Conservation (phyloP, 30 jellyfish, hydroid and myxozoan species). For the Aurelia aurita region DNA sequence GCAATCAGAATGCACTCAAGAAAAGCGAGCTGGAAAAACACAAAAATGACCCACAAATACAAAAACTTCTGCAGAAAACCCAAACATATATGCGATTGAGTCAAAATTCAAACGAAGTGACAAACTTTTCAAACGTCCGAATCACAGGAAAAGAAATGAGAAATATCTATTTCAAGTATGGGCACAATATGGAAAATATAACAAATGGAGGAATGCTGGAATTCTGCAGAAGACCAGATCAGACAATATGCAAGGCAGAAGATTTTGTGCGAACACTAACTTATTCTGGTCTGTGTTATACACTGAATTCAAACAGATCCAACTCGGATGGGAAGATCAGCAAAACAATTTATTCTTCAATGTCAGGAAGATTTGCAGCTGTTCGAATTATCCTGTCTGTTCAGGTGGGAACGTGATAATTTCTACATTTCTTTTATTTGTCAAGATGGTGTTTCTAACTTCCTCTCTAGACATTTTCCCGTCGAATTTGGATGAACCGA, state of each 20-base stretch:
- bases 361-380: conserved; percentile 36
- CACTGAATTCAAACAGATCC: conserved; percentile 44
- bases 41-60: conserved; percentile 6
- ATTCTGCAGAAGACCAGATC: conserved; percentile 19
- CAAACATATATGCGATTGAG: not conserved
- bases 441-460: not conserved
- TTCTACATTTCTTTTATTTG: not conserved
- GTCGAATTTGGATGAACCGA: too few species aligned
- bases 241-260: conserved; percentile 5
- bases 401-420: conserved; percentile 10
- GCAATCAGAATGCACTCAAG: conserved; percentile 58
- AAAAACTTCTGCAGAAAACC: not conserved
- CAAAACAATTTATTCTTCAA: not conserved
- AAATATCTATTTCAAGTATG: conserved; percentile 30
- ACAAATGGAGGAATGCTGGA: conserved; percentile 64
- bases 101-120: not conserved
- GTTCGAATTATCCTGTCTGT: conserved; percentile 11
- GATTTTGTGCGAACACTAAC: conserved; percentile 46
- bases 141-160: conserved; percentile 39
- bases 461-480: too few species aligned
- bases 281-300: conserved; percentile 54
- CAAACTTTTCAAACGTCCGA: not conserved
- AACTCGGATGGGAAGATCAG: not conserved
- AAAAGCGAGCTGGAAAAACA: conserved; percentile 34
- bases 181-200: conserved; percentile 42